These are phyloP conservation scores for Rhinoptilus africanus DNA, from an alignment of 2,113 vertebrate species.

Conservation along the genomic window DNA sequence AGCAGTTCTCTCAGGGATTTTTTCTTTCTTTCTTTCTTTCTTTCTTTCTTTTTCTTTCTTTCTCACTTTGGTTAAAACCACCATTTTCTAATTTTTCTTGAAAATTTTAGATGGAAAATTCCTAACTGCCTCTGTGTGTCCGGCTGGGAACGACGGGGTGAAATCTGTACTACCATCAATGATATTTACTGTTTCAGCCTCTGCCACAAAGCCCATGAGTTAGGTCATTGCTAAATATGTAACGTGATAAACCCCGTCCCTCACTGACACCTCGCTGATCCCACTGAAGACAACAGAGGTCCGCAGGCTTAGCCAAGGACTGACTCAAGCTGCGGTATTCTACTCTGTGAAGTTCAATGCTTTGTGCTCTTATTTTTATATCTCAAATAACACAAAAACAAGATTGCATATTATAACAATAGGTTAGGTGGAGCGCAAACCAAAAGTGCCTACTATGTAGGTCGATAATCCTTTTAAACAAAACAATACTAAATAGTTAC, in stretches of 20 bases:
- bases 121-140: not conserved
- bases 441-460: constrained; percentile 3
- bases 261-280: not conserved
- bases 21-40: not conserved
- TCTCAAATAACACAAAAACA: constrained; percentile 37
- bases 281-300: not conserved
- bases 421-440: constrained; percentile 30
- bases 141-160: not conserved
- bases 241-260: not conserved
- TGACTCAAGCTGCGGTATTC: not conserved
- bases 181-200: not conserved
- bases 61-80: not conserved
- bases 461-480: constrained; percentile 60
- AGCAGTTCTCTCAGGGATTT: not conserved
- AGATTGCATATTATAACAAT: not conserved
- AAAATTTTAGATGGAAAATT: not conserved
- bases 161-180: not conserved
- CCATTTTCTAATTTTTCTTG: not conserved
- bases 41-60: not conserved
- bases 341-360: not conserved
- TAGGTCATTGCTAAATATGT: not conserved
- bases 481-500: constrained; percentile 22
- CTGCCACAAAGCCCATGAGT: not conserved
- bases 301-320: not conserved
- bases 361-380: not conserved